Percentiles rank a stretch among this genome's conserved stretches.
These are phyloP conservation scores for Heterocephalus glaber DNA, from an alignment of 2,113 vertebrate genomes.

Conservation along the genomic window DNA sequence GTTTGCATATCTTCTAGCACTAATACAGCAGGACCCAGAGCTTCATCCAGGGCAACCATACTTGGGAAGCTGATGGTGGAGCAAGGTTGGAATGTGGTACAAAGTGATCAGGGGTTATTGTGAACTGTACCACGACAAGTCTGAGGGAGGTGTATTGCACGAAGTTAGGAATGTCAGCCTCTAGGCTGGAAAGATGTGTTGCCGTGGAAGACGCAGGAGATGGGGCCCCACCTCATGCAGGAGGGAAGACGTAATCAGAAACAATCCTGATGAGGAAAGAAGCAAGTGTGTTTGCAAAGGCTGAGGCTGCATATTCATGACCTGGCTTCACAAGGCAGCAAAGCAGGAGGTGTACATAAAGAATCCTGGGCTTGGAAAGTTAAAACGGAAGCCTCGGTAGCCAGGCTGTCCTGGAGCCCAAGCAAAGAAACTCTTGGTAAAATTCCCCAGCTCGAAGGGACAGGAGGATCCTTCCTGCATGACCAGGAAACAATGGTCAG, in stretches of 20 bases:
- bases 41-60: background rate
- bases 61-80: background rate
- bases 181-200: background rate
- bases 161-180: background rate
- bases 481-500: background rate
- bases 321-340: too few species aligned
- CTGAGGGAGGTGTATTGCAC: too few species aligned
- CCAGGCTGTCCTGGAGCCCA: background rate
- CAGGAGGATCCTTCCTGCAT: background rate
- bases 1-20: background rate
- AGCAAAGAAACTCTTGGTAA: background rate
- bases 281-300: background rate
- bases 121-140: background rate
- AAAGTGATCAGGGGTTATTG: background rate
- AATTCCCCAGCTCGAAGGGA: too few species aligned
- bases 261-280: background rate
- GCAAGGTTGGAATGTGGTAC: background rate
- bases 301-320: background rate
- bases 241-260: background rate
- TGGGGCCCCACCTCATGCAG: background rate
- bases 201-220: background rate
- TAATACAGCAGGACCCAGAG: background rate
- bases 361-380: background rate
- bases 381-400: background rate
- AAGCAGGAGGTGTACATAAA: background rate